These are phyloP conservation scores for Lophius piscatorius DNA, from an alignment of 2,113 vertebrate genomes.

Conservation along the genomic window DNA sequence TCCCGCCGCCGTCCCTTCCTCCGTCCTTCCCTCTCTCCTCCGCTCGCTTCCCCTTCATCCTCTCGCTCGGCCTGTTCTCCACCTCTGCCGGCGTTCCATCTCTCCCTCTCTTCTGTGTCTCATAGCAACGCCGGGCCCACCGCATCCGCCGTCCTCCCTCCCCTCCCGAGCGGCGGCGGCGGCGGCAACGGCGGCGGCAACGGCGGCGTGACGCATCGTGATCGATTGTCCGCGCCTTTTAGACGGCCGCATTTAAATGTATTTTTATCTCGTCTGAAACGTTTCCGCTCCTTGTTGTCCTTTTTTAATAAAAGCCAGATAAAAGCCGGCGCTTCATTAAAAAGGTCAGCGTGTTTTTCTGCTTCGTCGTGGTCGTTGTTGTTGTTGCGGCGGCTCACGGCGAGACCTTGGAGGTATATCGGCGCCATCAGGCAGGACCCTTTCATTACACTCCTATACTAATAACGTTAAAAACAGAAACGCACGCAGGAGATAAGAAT, in stretches of 20 bases:
- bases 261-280: constrained; percentile 69
- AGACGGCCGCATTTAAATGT: constrained; percentile 54
- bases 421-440: constrained; percentile 64
- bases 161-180: constrained; percentile 11
- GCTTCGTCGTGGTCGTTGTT: constrained; percentile 25
- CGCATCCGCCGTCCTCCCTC: background rate
- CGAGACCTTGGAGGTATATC: constrained; percentile 72
- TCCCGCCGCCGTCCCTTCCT: constrained; percentile 34
- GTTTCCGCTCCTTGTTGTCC: constrained; percentile 69
- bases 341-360: constrained; percentile 73
- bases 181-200: too few relatives aligned
- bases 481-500: constrained; percentile 71
- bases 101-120: constrained; percentile 26
- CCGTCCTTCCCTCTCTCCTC: constrained; percentile 47
- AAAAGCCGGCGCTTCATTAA: constrained; percentile 71
- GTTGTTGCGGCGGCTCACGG: constrained; percentile 33
- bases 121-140: constrained; percentile 51
- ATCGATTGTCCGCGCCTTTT: constrained; percentile 65
- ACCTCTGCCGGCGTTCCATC: constrained; percentile 9
- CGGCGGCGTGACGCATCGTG: constrained; percentile 18
- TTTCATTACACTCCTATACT: constrained; percentile 77
- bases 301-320: constrained; percentile 70
- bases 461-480: constrained; percentile 72
- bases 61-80: background rate
- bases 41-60: constrained; percentile 35